Conservation (phyloP, 2,797 vertebrate species). For the Anolis apletophallus region DNA sequence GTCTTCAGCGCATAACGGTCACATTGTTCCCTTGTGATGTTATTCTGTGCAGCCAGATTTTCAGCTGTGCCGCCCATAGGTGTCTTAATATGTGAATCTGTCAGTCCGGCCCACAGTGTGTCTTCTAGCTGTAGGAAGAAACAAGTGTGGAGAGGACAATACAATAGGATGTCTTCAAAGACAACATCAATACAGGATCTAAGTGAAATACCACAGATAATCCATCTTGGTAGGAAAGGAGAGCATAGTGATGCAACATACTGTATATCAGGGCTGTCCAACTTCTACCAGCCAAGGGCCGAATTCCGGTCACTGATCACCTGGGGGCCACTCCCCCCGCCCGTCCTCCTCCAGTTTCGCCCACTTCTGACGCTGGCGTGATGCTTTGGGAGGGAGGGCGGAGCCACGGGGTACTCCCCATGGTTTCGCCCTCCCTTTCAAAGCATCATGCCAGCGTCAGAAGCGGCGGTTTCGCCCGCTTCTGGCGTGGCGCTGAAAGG, state of each 20-base stretch:
- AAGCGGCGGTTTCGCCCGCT: too few species aligned
- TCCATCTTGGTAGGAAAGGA: not conserved
- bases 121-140: conserved; percentile 87
- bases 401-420: too few species aligned
- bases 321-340: too few species aligned
- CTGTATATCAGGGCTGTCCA: too few species aligned
- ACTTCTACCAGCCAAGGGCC: too few species aligned
- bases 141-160: not conserved
- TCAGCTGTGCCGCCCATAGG: conserved; percentile 96
- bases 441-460: too few species aligned
- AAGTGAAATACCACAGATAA: not conserved
- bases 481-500: too few species aligned
- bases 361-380: too few species aligned
- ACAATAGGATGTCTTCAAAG: not conserved
- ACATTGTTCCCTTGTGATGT: conserved; percentile 89
- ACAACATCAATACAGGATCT: conserved; percentile 4
- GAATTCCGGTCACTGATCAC: too few species aligned
- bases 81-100: conserved; percentile 87
- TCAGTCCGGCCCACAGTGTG: conserved; percentile 89
- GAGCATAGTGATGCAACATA: not conserved
- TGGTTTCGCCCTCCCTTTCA: too few species aligned
- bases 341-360: too few species aligned
- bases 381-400: too few species aligned
- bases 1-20: conserved; percentile 88
- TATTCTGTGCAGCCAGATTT: conserved; percentile 90